Conservation (phyloP, 2,113 vertebrate species). For the Edolisoma coerulescens region DNA sequence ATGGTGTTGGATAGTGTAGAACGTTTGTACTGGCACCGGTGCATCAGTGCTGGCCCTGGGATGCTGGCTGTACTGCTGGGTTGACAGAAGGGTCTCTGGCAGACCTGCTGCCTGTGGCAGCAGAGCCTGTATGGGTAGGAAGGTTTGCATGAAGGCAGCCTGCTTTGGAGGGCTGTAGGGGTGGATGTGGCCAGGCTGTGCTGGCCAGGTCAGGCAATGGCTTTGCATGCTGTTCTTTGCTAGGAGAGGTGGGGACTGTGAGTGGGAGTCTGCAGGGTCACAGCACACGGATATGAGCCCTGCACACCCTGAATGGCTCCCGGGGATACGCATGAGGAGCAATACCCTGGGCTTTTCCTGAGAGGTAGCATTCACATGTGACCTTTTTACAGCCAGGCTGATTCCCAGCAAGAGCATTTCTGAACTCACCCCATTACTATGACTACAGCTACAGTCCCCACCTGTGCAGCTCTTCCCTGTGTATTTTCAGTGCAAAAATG, state of each 20-base stretch:
- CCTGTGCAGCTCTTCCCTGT: background rate
- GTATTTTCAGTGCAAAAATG: background rate
- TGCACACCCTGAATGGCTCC: background rate
- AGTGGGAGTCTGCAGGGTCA: background rate
- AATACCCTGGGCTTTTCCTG: background rate
- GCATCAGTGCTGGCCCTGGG: background rate
- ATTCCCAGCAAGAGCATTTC: background rate
- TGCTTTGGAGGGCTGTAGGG: background rate
- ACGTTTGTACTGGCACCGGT: background rate
- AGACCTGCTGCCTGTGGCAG: background rate
- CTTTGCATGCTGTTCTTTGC: background rate
- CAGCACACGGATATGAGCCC: fast-evolving
- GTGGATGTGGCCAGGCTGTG: background rate
- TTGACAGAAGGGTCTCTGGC: background rate
- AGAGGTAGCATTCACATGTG: background rate
- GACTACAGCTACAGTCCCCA: background rate
- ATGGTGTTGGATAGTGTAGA: background rate
- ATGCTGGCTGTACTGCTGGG: background rate
- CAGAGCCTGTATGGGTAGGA: fast-evolving
- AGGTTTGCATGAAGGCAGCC: background rate
- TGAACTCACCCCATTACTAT: background rate
- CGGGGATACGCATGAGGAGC: background rate
- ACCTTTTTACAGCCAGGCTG: background rate
- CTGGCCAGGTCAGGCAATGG: background rate
- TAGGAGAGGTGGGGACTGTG: background rate